A percentile compares a stretch with the other conserved stretches of the same genome.
Evolutionary conservation across 2,113 vertebrate genomes (phyloP).

Genomic region (Phasianus colchicus): DNA sequence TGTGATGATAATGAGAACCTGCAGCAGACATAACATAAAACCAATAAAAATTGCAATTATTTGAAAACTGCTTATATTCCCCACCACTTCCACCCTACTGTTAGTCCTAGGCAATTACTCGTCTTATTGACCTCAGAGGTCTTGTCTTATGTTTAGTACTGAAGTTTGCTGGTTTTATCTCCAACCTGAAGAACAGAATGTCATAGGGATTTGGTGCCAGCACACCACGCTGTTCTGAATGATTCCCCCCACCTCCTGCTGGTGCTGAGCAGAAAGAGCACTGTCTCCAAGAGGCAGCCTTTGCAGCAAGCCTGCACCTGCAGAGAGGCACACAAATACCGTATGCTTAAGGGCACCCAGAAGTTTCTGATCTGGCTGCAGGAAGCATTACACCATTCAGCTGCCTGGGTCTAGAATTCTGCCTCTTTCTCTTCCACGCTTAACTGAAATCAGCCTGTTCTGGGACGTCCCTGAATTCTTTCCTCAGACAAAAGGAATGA

Average conservation of each 20-base stretch:
- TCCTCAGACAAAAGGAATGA: not conserved
- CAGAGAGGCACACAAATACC: rapidly evolving
- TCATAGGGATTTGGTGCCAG: not conserved
- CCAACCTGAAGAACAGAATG: not conserved
- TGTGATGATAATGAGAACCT: not conserved
- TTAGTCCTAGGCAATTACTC: not conserved
- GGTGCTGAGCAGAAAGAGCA: rapidly evolving
- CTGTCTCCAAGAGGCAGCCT: rapidly evolving
- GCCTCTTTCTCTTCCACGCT: not conserved
- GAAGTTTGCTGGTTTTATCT: not conserved
- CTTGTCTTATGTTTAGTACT: not conserved
- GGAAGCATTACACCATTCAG: not conserved
- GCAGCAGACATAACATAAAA: not conserved
- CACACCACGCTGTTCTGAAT: not conserved
- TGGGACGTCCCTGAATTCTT: not conserved
- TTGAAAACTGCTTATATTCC: not conserved
- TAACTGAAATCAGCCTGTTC: not conserved
- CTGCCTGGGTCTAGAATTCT: not conserved
- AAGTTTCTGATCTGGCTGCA: not conserved
- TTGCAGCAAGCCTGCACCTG: not conserved
- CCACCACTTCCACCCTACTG: not conserved
- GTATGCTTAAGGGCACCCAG: not conserved
- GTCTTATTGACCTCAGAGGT: not conserved
- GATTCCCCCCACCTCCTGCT: not conserved
- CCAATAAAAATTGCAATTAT: not conserved